Evolutionary conservation across 1,140 invertebrate species (phyloP).

Genomic region (Chionoecetes opilio): DNA sequence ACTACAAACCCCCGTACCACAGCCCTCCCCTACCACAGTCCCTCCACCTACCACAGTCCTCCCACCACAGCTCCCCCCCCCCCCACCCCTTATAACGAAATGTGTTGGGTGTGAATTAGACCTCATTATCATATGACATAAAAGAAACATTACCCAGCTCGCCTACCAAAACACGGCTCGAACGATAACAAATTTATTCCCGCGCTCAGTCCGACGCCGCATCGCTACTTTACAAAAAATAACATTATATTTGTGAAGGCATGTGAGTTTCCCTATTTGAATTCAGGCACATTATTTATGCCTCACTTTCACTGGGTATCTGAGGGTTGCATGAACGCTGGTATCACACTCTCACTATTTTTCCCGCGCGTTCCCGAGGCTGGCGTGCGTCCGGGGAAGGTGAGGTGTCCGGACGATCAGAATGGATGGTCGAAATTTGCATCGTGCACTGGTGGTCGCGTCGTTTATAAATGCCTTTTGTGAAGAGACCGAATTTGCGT

Average conservation of each 20-base stretch:
- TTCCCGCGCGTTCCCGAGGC: not conserved
- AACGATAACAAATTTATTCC: not conserved
- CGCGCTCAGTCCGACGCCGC: not conserved
- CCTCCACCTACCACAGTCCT: not conserved
- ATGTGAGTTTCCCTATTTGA: not conserved
- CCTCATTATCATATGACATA: not conserved
- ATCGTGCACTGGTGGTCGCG: not conserved
- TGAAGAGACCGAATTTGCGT: conserved; percentile 2
- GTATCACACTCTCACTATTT: not conserved
- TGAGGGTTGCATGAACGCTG: not conserved
- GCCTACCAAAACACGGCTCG: not conserved
- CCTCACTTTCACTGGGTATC: not conserved
- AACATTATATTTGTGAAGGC: not conserved
- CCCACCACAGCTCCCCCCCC: not conserved
- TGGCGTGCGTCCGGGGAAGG: not conserved
- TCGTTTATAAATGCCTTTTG: conserved; percentile 20
- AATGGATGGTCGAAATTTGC: conserved; percentile 19
- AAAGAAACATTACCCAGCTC: not conserved
- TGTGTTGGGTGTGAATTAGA: conserved; percentile 8
- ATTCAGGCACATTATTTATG: not conserved
- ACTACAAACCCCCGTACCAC: too few species aligned
- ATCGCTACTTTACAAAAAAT: not conserved
- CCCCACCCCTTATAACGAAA: not conserved
- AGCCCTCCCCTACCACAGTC: not conserved
- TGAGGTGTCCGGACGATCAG: not conserved